Evolutionary conservation across 92 coral and sea anemone species (phyloP).

Genomic region (Isaurus tuberculatus): DNA sequence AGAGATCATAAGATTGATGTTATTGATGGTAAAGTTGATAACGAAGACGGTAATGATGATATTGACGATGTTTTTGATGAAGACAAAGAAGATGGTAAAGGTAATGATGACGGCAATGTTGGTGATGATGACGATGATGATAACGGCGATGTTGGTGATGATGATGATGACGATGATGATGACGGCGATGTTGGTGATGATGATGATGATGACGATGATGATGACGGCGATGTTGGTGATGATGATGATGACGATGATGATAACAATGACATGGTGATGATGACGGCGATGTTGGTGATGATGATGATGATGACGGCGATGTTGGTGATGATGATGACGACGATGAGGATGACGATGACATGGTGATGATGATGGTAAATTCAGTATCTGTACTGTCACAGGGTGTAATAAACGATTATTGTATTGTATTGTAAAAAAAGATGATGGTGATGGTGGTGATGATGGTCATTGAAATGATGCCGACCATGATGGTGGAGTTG

Average conservation of each 20-base stretch:
- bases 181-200: background rate
- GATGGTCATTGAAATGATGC: too few relatives aligned
- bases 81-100: too few relatives aligned
- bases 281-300: background rate
- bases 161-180: background rate
- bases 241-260: background rate
- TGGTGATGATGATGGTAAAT: too few relatives aligned
- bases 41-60: background rate
- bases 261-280: background rate
- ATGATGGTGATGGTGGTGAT: too few relatives aligned
- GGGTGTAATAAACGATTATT: too few relatives aligned
- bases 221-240: background rate
- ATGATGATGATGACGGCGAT: background rate
- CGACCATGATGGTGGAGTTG: too few relatives aligned
- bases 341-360: background rate
- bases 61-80: too few relatives aligned
- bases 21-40: background rate
- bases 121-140: background rate
- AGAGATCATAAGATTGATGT: background rate
- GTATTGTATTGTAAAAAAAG: too few relatives aligned
- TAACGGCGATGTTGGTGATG: background rate
- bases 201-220: background rate
- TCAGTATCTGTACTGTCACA: too few relatives aligned
- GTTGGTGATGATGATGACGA: background rate
- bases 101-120: background rate